Evolutionary conservation across 2,888 invertebrate genomes (phyloP), one percentile per base, ranked within the genome.

Genomic region (Crioceris asparagi): DNA sequence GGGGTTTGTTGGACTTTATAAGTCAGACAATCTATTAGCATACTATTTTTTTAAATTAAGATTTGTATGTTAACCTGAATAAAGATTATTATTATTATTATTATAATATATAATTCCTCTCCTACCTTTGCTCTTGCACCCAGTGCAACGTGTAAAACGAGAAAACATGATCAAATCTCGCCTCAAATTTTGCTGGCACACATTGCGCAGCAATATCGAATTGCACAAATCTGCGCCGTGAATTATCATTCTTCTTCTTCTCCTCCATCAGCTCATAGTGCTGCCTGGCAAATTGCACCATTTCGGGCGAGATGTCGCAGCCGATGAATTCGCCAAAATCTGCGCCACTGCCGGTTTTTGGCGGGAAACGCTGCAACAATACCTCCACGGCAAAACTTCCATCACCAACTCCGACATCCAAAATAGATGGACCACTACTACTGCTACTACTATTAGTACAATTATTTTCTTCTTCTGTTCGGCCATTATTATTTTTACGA

Each of bases 141-240:
- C 86, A 86, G 53, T 86, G 84, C 3, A 87, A 65, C 43, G 83
- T 77, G 57, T 83, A 84, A 56, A 85, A 84, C 0, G 85, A 85
- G 35, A 83, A 75, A 1, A 75, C 71, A 53, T 83, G 80, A 53
- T 79, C 71, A 52, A 80, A 85, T 17, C 61, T 54, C 35, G 63
- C 68, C 11, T 61, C 52, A 30, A 72, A 51, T 15, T 71, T 62
- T 1, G 59, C 56, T 0, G 74, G 71, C 32, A 77, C 44, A 16
- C 66, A 56, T 0, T 66, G 59, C 1, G 70, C 61, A 30, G 64
- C 61, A 27, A 85, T 77, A 51, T 85, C 78, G 39, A 77, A 55
- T 17, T 68, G 46, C 18, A 67, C 61, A 46, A 77, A 74, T 19
- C 68, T 12, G 11, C 11, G 8, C 2, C 25, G 33, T 6, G 27